Base-by-base conservation (phyloP, 2,888 invertebrate species). In the Acleris emargana region DNA sequence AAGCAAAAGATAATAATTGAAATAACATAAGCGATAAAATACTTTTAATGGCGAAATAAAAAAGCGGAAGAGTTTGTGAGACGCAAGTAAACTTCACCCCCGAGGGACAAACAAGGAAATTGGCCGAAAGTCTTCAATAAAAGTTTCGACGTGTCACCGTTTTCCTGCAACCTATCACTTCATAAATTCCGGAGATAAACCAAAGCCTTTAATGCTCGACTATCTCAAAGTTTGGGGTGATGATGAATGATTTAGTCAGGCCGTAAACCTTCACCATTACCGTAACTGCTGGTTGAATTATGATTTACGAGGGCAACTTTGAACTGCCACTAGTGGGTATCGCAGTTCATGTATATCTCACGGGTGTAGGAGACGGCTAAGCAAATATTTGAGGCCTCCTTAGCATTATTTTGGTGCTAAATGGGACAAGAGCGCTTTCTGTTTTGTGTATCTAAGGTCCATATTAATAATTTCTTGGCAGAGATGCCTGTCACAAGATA, bases 281-380 rank as follows among this genome's bases (percentile, higher is more conserved):
- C 69, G 75, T 76, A 73, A 77, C 73, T 76, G 76, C 71, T 69
- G 72, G 71, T 69, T 67, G 76, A 79, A 77, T 77, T 72, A 76
- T 74, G 82, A 82, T 83, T 83, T 78, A 84, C 77, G 78, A 75
- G 74, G 69, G 75, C 70, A 81, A 81, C 77, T 83, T 77, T 69
- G 73, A 79, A 80, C 72, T 78, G 69, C 71, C 73, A 50, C 53
- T 54, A 59, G 63, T 18, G 49, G 28, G 50, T 57, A 57, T 45
- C 45, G 43, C 25, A 45, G 25, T 49, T 64, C 47, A 47, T 45
- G 59, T 60, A 55, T 64, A 59, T 60, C 43, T 63, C 50, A 58
- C 49, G 17, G 25, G 55, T 22, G 11, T 25, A 49, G 43, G 16
- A 17, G 53, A 47, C 22, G 58, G 43, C 64, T 22, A 59, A 50